Base-by-base conservation (phyloP, 2,797 vertebrate genomes). In the Melanotaenia maccullochi region DNA sequence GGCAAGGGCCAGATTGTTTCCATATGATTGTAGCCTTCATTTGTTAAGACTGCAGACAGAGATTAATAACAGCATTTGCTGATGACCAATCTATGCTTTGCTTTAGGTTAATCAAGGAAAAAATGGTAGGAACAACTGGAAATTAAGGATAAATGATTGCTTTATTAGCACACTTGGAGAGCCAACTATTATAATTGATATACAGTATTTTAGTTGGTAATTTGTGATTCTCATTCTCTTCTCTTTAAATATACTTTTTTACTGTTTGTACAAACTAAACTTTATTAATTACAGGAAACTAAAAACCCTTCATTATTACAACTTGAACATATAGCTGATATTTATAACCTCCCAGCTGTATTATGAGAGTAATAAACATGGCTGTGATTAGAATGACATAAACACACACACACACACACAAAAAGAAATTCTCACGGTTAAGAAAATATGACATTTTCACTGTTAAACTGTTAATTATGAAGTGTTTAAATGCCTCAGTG, bases 1-100 rank as follows among this genome's bases (percentile, higher is more conserved):
- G 87, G 88, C 85, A 89, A 71, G 82, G 84, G 82, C 81, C 90
- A 93, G 92, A 93, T 93, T 93, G 90, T 91, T 94, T 93, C 93
- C 92, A 94, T 93, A 93, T 94, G 93, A 95, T 93, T 91, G 88
- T 81, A 86, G 83, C 79, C 75, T 92, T 93, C 90, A 91, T 93
- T 93, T 90, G 90, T 89, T 92, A 87, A 90, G 84, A 90, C 77
- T 78, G 51, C 75, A 87, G 89, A 93, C 91, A 87, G 75, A 90
- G 90, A 93, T 94, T 92, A 92, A 93, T 93, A 91, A 79, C 76
- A 28, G 74, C 65, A 33, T 86, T 87, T 86, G 88, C 88, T 86
- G 84, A 90, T 88, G 89, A 88, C 81, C 65, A 60, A 87, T 90
- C 84, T 76, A 81, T 76, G 81, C 69, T 73, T 78, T 32, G 42